Percentiles rank a stretch among this genome's conserved stretches.
Conservation (phyloP, 92 coral and sea anemone genomes). For the Pocillopora grandis region DNA sequence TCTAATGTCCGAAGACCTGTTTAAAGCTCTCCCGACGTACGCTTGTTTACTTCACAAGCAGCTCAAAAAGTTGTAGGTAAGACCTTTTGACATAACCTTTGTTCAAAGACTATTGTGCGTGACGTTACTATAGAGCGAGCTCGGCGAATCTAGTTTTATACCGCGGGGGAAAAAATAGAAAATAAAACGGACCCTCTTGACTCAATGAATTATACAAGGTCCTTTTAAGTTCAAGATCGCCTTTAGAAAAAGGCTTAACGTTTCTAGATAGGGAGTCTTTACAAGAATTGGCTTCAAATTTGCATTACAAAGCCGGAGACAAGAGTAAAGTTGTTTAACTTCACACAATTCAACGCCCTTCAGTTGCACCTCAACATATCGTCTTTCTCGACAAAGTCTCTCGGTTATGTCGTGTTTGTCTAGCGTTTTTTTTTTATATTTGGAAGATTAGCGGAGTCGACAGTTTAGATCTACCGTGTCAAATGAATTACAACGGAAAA, state of each 20-base stretch:
- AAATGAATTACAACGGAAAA: neutral
- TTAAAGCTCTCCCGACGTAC: constrained; percentile 10
- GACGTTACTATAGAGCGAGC: neutral
- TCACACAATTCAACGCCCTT: neutral
- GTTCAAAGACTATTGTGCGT: neutral
- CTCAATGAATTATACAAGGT: neutral
- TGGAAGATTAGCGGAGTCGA: neutral
- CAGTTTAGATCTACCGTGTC: neutral
- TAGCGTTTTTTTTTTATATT: constrained; percentile 21
- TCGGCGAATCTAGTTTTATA: neutral
- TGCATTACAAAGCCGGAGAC: constrained; percentile 16
- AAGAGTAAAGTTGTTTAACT: constrained; percentile 20
- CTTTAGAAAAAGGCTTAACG: neutral
- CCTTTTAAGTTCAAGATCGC: constrained; percentile 1
- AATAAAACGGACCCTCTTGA: neutral
- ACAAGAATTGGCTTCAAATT: constrained; percentile 9
- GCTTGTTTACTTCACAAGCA: constrained; percentile 20
- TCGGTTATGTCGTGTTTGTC: constrained; percentile 30
- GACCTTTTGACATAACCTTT: neutral
- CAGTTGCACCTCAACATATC: neutral
- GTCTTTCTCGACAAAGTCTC: neutral
- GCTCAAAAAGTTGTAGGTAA: neutral
- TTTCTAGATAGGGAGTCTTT: neutral
- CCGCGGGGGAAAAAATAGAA: neutral
- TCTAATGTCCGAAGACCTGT: neutral